Base-by-base conservation (phyloP, 2,113 vertebrate species). In the Psittacula cyanocephala region DNA sequence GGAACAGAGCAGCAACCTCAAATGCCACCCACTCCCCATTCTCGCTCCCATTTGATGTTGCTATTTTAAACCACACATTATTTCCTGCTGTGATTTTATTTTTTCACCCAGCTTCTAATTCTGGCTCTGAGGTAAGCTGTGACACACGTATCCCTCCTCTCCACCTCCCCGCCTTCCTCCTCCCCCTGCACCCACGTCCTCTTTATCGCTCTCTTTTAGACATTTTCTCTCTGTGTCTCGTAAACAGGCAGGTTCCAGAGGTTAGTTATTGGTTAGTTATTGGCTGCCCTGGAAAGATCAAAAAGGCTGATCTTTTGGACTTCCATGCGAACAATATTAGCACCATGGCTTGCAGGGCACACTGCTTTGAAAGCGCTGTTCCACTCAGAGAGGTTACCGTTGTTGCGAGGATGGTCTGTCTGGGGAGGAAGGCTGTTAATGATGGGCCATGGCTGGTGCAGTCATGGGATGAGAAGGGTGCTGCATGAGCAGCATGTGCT, bases 1-100 rank as follows among this genome's bases (percentile, higher is more conserved):
- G 97, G 97, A 97, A 97, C 89, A 85, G 94, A 92, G 96, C 95
- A 95, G 96, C 97, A 98, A 96, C 96, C 97, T 98, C 96, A 91
- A 80, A 94, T 93, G 96, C 97, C 98, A 96, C 97, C 98, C 95
- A 97, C 97, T 98, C 97, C 96, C 95, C 96, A 92, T 97, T 97
- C 98, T 96, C 81, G 50, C 97, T 97, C 97, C 95, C 97, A 94
- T 98, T 97, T 89, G 95, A 97, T 85, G 96, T 95, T 97, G 89
- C 98, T 98, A 98, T 98, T 98, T 98, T 97, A 91, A 97, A 98
- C 93, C 93, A 95, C 97, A 85, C 97, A 97, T 98, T 98, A 98
- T 98, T 98, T 98, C 98, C 98, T 98, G 97, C 98, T 98, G 97
- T 98, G 98, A 98, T 98, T 98, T 98, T 96, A 92, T 97, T 97